phyloP scores from a whole-genome alignment of 2,888 invertebrate genomes.

The Philereme vetulata region DNA sequence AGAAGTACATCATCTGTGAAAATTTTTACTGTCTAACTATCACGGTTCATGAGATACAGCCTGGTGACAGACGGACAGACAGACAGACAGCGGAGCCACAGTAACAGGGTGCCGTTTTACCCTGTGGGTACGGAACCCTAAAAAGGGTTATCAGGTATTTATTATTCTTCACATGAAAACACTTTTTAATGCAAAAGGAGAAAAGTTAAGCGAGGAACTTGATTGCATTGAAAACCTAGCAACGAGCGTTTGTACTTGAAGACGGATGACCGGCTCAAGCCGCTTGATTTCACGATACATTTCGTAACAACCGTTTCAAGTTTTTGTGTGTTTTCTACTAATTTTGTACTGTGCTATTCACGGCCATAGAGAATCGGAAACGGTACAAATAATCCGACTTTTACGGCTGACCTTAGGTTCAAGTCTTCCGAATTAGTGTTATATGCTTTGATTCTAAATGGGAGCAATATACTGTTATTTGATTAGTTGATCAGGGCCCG shows the following conservation, averaged over 20 bases:
- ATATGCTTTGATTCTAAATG: slow-evolving; percentile 14
- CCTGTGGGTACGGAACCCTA: too few relatives aligned
- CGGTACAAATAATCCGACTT: slow-evolving; percentile 30
- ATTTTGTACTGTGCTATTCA: slow-evolving; percentile 42
- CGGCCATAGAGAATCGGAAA: slow-evolving; percentile 41
- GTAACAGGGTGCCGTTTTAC: too few relatives aligned
- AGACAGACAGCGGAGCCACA: too few relatives aligned
- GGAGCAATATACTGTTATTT: slow-evolving; percentile 11
- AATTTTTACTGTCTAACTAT: too few relatives aligned
- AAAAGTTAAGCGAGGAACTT: slow-evolving; percentile 17
- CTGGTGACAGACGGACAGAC: too few relatives aligned
- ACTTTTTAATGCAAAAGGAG: not conserved
- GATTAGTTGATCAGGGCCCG: too few relatives aligned
- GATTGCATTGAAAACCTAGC: slow-evolving; percentile 19
- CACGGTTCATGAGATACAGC: too few relatives aligned
- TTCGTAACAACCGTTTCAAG: slow-evolving; percentile 56
- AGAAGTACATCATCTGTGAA: too few relatives aligned
- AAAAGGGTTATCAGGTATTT: too few relatives aligned
- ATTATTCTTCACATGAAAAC: too few relatives aligned
- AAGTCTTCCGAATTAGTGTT: slow-evolving; percentile 19
- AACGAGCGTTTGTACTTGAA: slow-evolving; percentile 17
- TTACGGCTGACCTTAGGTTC: slow-evolving; percentile 39
- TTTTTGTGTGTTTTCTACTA: slow-evolving; percentile 40
- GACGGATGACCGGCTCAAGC: slow-evolving; percentile 37
- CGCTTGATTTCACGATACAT: slow-evolving; percentile 65